These are phyloP conservation scores for Echiichthys vipera DNA, from an alignment of 2,797 vertebrate genomes.

Conservation along the genomic window DNA sequence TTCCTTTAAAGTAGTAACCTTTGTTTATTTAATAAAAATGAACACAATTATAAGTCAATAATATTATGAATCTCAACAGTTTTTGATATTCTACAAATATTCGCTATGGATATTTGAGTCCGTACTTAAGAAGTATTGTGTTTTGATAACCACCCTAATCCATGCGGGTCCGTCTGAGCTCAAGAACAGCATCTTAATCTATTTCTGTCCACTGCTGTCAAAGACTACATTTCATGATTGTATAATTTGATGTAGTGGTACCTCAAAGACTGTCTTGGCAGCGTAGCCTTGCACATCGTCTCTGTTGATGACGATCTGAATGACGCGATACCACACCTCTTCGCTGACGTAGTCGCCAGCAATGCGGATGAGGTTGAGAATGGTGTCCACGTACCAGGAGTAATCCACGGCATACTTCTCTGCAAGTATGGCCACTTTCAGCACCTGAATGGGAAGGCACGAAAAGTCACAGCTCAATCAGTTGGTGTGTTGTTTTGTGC, in stretches of 20 bases:
- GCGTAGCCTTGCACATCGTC: constrained; percentile 98
- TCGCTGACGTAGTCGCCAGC: constrained; percentile 98
- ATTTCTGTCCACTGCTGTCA: neutral
- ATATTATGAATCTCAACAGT: neutral
- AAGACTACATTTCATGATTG: neutral
- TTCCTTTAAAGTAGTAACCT: neutral
- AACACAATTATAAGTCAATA: neutral
- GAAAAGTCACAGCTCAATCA: neutral
- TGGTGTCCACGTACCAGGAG: constrained; percentile 98
- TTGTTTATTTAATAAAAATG: too few species aligned
- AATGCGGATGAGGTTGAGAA: constrained; percentile 96
- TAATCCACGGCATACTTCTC: constrained; percentile 99
- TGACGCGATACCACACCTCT: constrained; percentile 98
- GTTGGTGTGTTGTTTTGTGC: neutral
- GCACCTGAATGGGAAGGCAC: constrained; percentile 83
- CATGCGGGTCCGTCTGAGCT: neutral
- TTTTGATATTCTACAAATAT: neutral
- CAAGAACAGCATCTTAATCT: neutral
- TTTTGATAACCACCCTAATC: neutral
- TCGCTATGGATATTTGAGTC: neutral
- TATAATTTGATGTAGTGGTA: constrained; percentile 40
- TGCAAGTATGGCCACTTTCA: constrained; percentile 96
- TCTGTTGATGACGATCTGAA: constrained; percentile 97
- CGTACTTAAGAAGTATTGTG: neutral
- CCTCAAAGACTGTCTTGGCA: constrained; percentile 98